Evolutionary conservation across 2,113 vertebrate species (phyloP).

Genomic region (Pachycephala philippinensis): DNA sequence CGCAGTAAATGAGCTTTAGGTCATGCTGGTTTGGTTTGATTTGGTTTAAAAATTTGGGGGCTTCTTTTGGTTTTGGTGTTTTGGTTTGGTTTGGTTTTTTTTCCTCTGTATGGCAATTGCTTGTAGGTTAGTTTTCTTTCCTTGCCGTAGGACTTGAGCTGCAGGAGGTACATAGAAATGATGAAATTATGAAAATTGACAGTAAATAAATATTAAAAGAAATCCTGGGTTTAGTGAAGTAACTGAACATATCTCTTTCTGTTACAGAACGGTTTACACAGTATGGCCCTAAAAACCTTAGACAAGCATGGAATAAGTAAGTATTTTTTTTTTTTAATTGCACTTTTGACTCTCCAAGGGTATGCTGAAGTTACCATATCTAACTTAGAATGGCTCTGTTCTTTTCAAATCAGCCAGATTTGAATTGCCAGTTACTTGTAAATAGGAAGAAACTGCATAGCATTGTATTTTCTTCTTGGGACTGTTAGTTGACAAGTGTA

Average conservation of each 20-base stretch:
- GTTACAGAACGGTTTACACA: constrained; percentile 89
- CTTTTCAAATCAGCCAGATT: background rate
- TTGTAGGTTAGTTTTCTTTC: background rate
- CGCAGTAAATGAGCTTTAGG: background rate
- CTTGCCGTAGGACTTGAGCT: background rate
- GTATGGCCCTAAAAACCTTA: constrained; percentile 91
- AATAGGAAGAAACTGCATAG: background rate
- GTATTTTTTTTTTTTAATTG: constrained; percentile 46
- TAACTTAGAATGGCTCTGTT: background rate
- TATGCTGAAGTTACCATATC: background rate
- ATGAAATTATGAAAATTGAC: background rate
- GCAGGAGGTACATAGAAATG: background rate
- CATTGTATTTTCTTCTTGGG: background rate
- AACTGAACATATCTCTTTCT: background rate
- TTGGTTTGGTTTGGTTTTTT: too few relatives aligned
- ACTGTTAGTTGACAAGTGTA: background rate
- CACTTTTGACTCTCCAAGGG: background rate
- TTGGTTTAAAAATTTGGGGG: background rate
- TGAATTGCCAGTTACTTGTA: background rate
- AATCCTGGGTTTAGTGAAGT: background rate
- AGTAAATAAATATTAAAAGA: background rate
- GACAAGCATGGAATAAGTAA: constrained; percentile 99
- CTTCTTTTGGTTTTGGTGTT: too few relatives aligned
- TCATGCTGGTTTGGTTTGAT: background rate
- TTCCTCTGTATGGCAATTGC: background rate